Evolutionary conservation across 2,888 invertebrate species (phyloP).

Genomic region (Punctoribates punctum): DNA sequence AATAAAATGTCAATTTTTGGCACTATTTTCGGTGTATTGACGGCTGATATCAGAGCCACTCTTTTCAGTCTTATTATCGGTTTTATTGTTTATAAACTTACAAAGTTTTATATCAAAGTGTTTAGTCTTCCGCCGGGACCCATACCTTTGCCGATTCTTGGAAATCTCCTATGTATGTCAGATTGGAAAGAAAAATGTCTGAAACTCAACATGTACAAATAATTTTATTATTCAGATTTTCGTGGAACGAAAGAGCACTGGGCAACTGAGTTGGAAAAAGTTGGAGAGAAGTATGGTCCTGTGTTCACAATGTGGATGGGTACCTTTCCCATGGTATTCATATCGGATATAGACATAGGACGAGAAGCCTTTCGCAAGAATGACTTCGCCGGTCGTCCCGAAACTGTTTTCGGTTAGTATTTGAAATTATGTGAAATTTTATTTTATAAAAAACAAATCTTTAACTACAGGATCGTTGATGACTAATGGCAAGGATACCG

Average conservation of each 20-base stretch:
- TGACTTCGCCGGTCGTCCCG: conserved; percentile 19
- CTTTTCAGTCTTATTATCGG: not conserved
- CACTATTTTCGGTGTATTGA: too few species aligned
- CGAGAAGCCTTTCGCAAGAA: conserved; percentile 12
- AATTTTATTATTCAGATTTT: not conserved
- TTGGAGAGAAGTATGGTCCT: not conserved
- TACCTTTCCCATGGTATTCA: not conserved
- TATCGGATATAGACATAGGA: conserved; percentile 4
- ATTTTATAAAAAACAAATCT: not conserved
- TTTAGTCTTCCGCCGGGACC: conserved; percentile 13
- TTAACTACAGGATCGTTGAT: not conserved
- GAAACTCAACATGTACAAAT: not conserved
- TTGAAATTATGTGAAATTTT: not conserved
- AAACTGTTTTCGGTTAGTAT: not conserved
- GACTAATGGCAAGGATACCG: not conserved
- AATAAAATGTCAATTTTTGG: too few species aligned
- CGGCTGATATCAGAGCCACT: not conserved
- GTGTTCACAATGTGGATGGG: conserved; percentile 23
- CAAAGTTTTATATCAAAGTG: not conserved
- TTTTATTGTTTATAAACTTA: not conserved
- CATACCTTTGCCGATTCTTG: not conserved
- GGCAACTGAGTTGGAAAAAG: not conserved
- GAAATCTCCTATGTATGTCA: not conserved
- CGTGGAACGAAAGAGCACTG: conserved; percentile 7
- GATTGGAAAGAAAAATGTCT: too few species aligned